Evolutionary conservation across 2,113 vertebrate species (phyloP), one percentile per base, ranked within the genome.

Genomic region (Piprites chloris): DNA sequence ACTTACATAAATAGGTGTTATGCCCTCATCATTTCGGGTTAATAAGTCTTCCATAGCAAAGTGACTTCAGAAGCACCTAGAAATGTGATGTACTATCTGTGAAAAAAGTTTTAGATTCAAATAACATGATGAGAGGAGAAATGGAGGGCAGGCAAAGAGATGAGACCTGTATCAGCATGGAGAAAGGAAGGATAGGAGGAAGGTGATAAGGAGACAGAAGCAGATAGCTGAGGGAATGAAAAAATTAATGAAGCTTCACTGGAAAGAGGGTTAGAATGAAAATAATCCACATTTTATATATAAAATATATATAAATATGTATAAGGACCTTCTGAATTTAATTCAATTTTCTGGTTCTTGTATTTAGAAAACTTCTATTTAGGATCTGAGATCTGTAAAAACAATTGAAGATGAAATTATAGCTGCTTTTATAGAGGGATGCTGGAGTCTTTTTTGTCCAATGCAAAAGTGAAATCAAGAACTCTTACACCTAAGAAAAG

Each of bases 1-100:
- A 27, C 46, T 77, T 78, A 74, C 35, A 39, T 67, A 72, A 87
- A 87, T 42, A 89, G 19, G 12, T 85, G 22, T 62, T 91, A 56
- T 0, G 0, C 46, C 58, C 42, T 85, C n/a, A 66, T 81, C 26
- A 59, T 79, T 79, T 19, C 0, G 0, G 63, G 77, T 92, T 95
- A 90, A 88, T 50, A 84, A 28, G 44, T 76, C 15, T 84, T 27
- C 41, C 39, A 46, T 39, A 83, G 89, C 13, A 46, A 87, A 82
- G 28, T 44, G 27, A 76, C 30, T 85, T 78, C 79, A 92, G 33
- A 86, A 69, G 24, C 39, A 85, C 55, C 41, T 56, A 71, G 30
- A 89, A 85, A 78, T 39, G 32, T 44, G 55, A 78, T 87, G 28
- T 27, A 24, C 33, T 77, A n/a, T 24, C 59, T 81, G 41, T 46